phyloP scores from a whole-genome alignment of 2,797 vertebrate species.

The Enteromius anoplus region DNA sequence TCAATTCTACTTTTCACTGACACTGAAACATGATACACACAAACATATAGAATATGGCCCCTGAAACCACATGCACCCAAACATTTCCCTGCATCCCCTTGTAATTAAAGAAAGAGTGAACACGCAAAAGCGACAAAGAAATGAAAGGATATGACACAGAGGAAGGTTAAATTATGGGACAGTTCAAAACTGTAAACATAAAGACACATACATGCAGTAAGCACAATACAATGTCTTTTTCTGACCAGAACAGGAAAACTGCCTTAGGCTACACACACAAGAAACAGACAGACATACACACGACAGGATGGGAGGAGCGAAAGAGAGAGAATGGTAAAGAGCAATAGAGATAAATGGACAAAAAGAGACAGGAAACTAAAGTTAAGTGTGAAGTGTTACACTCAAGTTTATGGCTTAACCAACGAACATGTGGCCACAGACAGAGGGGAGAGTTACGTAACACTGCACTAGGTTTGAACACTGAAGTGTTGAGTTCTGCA shows the following conservation, averaged over 20 bases:
- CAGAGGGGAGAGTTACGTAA: constrained; percentile 26
- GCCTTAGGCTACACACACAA: constrained; percentile 12
- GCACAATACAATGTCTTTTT: constrained; percentile 7
- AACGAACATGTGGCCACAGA: constrained; percentile 12
- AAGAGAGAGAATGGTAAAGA: constrained; percentile 4
- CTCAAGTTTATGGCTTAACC: constrained; percentile 29
- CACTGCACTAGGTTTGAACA: not conserved
- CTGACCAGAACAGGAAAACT: constrained; percentile 14
- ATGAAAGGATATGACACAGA: not conserved
- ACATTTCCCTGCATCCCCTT: not conserved
- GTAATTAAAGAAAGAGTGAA: constrained; percentile 13
- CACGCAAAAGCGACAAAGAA: not conserved
- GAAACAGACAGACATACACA: constrained; percentile 3
- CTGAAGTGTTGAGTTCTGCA: constrained; percentile 10
- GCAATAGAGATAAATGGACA: not conserved
- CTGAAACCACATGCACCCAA: not conserved
- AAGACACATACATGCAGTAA: constrained; percentile 5
- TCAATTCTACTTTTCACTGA: constrained; percentile 30
- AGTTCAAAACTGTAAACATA: constrained; percentile 6
- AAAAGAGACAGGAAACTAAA: not conserved
- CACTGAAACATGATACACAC: constrained; percentile 21
- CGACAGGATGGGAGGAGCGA: not conserved
- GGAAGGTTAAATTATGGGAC: constrained; percentile 21
- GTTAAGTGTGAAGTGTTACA: constrained; percentile 4
- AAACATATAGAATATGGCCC: constrained; percentile 30